Evolutionary conservation across 1,140 invertebrate genomes (phyloP), one percentile per base, ranked within the genome.

Genomic region (Anastrepha ludens): DNA sequence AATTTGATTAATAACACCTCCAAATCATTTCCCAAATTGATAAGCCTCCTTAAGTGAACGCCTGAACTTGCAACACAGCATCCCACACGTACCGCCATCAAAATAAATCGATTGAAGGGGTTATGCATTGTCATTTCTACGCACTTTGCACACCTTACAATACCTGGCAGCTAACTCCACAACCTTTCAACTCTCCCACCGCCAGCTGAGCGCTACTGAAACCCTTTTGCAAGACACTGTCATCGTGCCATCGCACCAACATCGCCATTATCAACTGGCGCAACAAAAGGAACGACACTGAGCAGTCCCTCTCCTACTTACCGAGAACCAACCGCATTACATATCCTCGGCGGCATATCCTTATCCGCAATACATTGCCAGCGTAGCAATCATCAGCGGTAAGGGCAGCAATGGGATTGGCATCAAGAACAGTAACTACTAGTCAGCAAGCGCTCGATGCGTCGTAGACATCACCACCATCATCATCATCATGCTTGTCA

Each of bases 1-100:
- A 92, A 91, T 92, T 92, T 92, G 91, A 92, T 92, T 92, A 92
- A 92, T 92, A 92, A 92, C 91, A 91, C 90, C 90, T 92, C 90
- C 91, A 92, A 92, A 92, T 92, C 91, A 92, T 91, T 92, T 92
- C 91, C 89, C 87, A 89, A 70, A 70, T 87, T 74, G 65, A 74
- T 74, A 88, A 74, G 86, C 62, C 62, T 50, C 17, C 60, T 86
- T 64, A 47, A 86, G 47, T 47, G 60, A 15, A 44, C 44, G 64
- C 47, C 62, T 6, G 15, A 65, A 39, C 60, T 3, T 50, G 17
- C 17, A 62, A 1, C 60, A 17, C 3, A 8, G 70, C 70, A 50
- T 2, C 4, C n/a, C n/a, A 81, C 47, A 50, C 44, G 2, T 55
- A 29, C 47, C 47, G 15, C 17, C n/a, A 50, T n/a, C 41, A 17